Conservation (phyloP, 2,888 invertebrate genomes). For the Drosophila planitibia region DNA sequence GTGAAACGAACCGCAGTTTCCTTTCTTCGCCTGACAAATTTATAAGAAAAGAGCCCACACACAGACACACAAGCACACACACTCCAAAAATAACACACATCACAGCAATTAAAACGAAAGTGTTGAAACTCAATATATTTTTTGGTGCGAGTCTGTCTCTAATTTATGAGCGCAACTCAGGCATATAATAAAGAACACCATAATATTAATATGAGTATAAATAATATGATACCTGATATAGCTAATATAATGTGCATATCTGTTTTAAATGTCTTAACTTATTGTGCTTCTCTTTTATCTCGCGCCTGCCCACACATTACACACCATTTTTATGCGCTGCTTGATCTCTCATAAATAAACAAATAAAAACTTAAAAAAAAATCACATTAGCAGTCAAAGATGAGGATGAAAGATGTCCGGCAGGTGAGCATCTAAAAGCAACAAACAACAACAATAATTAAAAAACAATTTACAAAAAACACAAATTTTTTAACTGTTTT, state of each 20-base stretch:
- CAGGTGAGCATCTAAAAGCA: constrained; percentile 87
- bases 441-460: constrained; percentile 43
- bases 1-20: constrained; percentile 34
- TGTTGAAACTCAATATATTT: constrained; percentile 64
- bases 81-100: constrained; percentile 37
- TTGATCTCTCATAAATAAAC: constrained; percentile 55
- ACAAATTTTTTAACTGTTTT: constrained; percentile 42
- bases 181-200: constrained; percentile 13
- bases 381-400: constrained; percentile 87
- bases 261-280: constrained; percentile 61
- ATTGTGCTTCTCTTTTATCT: constrained; percentile 69
- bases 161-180: constrained; percentile 38
- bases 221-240: constrained; percentile 33
- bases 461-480: constrained; percentile 9
- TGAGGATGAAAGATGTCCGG: constrained; percentile 89
- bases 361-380: constrained; percentile 21
- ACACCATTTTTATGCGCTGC: constrained; percentile 63
- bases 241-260: constrained; percentile 22
- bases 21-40: constrained; percentile 46
- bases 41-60: constrained; percentile 40
- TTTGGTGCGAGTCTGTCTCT: constrained; percentile 22
- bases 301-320: constrained; percentile 41
- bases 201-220: constrained; percentile 28
- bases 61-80: constrained; percentile 11
- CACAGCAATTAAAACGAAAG: constrained; percentile 51